Conservation (phyloP, 2,113 vertebrate species). For the Chiloscyllium plagiosum region DNA sequence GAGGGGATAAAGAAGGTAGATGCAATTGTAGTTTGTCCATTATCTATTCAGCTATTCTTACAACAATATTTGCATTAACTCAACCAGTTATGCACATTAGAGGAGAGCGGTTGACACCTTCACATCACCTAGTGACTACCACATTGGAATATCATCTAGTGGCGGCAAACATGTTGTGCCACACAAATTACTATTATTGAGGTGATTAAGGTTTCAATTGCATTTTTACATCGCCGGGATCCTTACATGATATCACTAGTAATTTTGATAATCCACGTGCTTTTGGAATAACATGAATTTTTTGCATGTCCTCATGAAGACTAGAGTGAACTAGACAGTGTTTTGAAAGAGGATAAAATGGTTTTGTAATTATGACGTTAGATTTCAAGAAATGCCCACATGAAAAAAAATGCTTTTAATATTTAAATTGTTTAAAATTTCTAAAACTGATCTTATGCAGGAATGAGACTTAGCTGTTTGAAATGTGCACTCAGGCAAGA, state of each 20-base stretch:
- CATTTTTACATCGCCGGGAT: too few species aligned
- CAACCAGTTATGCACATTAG: background rate
- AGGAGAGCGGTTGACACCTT: background rate
- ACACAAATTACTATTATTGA: too few species aligned
- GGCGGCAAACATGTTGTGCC: background rate
- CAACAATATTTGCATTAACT: background rate
- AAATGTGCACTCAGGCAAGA: background rate
- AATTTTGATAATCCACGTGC: too few species aligned
- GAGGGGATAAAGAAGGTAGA: background rate
- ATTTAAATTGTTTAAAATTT: background rate
- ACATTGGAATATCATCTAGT: background rate
- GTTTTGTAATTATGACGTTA: too few species aligned
- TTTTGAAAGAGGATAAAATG: too few species aligned
- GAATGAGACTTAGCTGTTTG: background rate
- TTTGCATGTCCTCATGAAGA: too few species aligned
- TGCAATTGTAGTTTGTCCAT: background rate
- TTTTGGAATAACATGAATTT: too few species aligned
- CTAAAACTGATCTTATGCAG: background rate
- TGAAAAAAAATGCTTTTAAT: background rate
- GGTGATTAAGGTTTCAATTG: too few species aligned
- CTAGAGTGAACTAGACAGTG: too few species aligned
- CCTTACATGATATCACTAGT: too few species aligned
- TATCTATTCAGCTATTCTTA: background rate
- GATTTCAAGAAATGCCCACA: too few species aligned
- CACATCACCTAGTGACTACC: background rate